Base-by-base conservation (phyloP, 2,888 invertebrate genomes). In the Amphipyra berbera region DNA sequence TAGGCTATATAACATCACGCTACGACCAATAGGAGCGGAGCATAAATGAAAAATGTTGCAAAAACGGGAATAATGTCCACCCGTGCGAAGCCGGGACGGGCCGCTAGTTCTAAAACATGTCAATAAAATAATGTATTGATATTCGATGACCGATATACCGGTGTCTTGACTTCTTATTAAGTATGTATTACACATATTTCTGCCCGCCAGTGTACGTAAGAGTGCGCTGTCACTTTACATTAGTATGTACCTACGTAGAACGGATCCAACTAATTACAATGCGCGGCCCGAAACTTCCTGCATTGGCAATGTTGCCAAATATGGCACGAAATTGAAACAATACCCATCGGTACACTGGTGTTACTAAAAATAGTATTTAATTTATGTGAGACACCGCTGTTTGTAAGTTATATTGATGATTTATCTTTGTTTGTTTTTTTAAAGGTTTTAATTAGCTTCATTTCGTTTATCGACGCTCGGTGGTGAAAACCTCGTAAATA, bases 231-330 rank as follows among this genome's bases (percentile, higher is more conserved):
- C 47, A 55, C 21, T 44, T n/a, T 0, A 56, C 35, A 50, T 40
- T 47, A 38, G 4, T 13, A 60, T 46, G 45, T 30, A 30, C 27
- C 4, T 5, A 30, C 27, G 6, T 60, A 35, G 40, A 46, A 46
- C 70, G 77, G 82, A 77, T 65, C 78, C 52, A 53, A 13, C 76
- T 83, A 68, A 82, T 83, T 82, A 73, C 61, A 55, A 78, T 80
- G 73, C 80, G 54, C n/a, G 44, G 41, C 47, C 61, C 38, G 40
- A 57, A 64, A 68, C 50, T 78, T 78, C 80, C 80, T 75, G 78
- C 52, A 13, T 59, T 13, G 54, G 27, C 35, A 56, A 49, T 57
- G 68, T 71, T 53, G 56, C 78, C 78, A 78, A 78, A 78, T 78
- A 78, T 60, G 80, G 78, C 15, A 41, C 60, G 37, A 63, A 64